A percentile compares a stretch with the other conserved stretches of the same genome.
Conservation (phyloP, 2,888 invertebrate genomes). For the Miltochrista miniata region DNA sequence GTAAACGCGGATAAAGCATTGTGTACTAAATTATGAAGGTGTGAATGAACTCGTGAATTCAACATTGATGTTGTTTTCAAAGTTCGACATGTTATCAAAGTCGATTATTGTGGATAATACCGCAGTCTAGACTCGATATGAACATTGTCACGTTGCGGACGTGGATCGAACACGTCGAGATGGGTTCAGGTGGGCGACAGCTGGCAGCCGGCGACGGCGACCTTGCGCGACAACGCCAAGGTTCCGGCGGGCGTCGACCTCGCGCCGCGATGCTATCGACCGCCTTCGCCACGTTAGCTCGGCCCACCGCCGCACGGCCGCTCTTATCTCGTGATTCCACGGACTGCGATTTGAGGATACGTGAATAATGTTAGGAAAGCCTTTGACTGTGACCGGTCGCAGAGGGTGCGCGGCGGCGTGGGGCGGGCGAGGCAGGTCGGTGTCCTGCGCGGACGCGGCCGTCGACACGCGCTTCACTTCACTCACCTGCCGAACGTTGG, state of each 20-base stretch:
- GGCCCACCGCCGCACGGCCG: slow-evolving; percentile 15
- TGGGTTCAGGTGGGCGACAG: slow-evolving; percentile 19
- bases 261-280: slow-evolving; percentile 47
- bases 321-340: slow-evolving; percentile 12
- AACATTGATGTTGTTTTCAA: too few relatives aligned
- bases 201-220: slow-evolving; percentile 42
- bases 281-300: slow-evolving; percentile 28
- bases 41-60: slow-evolving; percentile 18
- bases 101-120: not conserved
- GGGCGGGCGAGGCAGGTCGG: slow-evolving; percentile 28
- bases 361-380: slow-evolving; percentile 11
- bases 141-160: not conserved
- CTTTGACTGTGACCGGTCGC: slow-evolving; percentile 20
- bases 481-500: slow-evolving; percentile 23
- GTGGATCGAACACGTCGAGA: not conserved
- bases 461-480: slow-evolving; percentile 28
- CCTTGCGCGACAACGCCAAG: slow-evolving; percentile 64
- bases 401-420: slow-evolving; percentile 9
- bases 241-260: slow-evolving; percentile 55
- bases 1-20: not conserved
- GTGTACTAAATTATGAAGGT: slow-evolving; percentile 19
- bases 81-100: not conserved
- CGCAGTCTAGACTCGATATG: not conserved
- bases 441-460: slow-evolving; percentile 37
- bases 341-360: slow-evolving; percentile 11